Evolutionary conservation across 2,888 invertebrate species (phyloP), one percentile per base, ranked within the genome.

Genomic region (Endomychus coccineus): DNA sequence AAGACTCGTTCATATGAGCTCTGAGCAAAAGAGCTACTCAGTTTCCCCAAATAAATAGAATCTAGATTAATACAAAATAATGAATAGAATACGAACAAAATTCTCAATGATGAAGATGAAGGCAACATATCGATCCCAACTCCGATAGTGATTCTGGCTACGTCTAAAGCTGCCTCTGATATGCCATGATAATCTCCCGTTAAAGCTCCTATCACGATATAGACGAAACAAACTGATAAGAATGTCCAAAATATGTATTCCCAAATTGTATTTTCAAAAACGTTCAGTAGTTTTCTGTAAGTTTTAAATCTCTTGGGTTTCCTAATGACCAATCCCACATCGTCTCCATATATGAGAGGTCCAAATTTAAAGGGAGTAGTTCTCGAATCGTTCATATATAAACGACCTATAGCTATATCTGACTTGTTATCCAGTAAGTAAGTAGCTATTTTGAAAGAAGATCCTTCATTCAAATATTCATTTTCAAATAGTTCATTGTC

Each of bases 11-110:
- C n/a, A n/a, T n/a, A n/a, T n/a, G n/a, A n/a, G n/a, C 6, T 6
- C n/a, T 19, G 21, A 7, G 45, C 43, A 15, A 50, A 47, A 12
- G 49, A 40, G 14, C 49, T 48, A 32, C 49, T 49, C 10, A 52
- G 36, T 31, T 49, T 50, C 2, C 50, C 45, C n/a, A 48, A 22
- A 27, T 50, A 52, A 3, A 47, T 40, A 1, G 48, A 32, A 19
- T 46, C 45, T 12, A 50, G 45, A 16, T 27, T 44, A 2, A 51
- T 35, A 13, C 37, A 41, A 25, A 43, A 49, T 2, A 47, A 27
- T 0, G 38, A 35, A 19, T 40, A 50, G 27, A 44, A 49, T 2
- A 40, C 24, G 10, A 48, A 30, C 2, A 51, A 19, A 10, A 49
- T 24, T 24, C 43, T 37, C 17, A 46, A 33, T 2, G 44, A 25